Percentiles rank a stretch among this genome's conserved stretches.
These are phyloP conservation scores for Pterostichus madidus DNA, from an alignment of 2,888 invertebrate genomes.

Conservation along the genomic window DNA sequence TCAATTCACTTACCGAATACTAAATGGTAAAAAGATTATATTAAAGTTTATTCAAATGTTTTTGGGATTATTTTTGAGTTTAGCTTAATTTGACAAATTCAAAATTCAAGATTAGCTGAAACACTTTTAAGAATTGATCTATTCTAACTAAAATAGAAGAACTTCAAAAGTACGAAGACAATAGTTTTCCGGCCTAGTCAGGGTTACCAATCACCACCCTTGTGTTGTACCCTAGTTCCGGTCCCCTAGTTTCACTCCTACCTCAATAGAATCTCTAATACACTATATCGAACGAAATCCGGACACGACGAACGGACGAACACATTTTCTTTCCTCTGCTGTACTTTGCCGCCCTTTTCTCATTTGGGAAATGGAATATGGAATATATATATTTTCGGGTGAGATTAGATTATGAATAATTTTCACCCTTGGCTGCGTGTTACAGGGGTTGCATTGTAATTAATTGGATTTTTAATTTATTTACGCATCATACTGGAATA, in stretches of 20 bases:
- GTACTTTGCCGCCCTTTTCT: not conserved
- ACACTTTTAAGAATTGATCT: too few relatives aligned
- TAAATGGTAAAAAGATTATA: too few relatives aligned
- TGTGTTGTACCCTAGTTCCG: not conserved
- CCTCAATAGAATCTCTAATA: slow-evolving; percentile 8
- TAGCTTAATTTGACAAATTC: too few relatives aligned
- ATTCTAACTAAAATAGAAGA: not conserved
- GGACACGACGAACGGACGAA: not conserved
- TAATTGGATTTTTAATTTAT: slow-evolving; percentile 12
- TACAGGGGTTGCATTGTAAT: not conserved
- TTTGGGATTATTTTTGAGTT: too few relatives aligned
- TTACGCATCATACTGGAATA: not conserved
- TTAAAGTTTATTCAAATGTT: too few relatives aligned
- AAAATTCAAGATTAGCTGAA: too few relatives aligned
- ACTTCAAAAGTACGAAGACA: not conserved
- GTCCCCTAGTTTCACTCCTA: slow-evolving; percentile 16
- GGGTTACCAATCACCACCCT: not conserved
- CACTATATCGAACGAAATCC: not conserved
- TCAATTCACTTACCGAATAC: too few relatives aligned
- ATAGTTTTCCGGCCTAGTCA: not conserved
- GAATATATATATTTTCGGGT: not conserved
- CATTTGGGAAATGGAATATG: not conserved
- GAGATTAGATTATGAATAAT: slow-evolving; percentile 34
- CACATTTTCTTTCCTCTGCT: too few relatives aligned
- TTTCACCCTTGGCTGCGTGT: not conserved